These are phyloP conservation scores for Pollenia labialis DNA, from an alignment of 2,888 invertebrate species.

Conservation along the genomic window DNA sequence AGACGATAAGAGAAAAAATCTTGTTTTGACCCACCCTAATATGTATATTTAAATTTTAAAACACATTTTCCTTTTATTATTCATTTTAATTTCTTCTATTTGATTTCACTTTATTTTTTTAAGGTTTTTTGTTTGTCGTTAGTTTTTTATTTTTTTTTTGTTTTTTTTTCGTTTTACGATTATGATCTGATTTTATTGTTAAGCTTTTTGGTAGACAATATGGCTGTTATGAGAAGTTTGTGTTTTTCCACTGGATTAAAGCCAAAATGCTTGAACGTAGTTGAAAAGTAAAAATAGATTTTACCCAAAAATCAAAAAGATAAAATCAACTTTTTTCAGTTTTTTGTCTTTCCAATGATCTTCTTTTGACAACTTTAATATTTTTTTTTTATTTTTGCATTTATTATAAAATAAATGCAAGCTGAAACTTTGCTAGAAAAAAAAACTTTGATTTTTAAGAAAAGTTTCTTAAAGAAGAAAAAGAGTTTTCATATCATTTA, in stretches of 20 bases:
- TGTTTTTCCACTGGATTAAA: constrained; percentile 59
- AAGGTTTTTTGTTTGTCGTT: not conserved
- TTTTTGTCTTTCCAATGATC: constrained; percentile 33
- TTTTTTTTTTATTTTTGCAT: not conserved
- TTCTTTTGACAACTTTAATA: constrained; percentile 42
- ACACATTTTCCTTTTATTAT: not conserved
- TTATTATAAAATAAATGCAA: not conserved
- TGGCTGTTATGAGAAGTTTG: constrained; percentile 59
- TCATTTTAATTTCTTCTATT: constrained; percentile 28
- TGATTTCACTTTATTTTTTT: constrained; percentile 49
- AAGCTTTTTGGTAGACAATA: constrained; percentile 61
- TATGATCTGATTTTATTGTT: constrained; percentile 61
- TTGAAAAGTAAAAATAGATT: constrained; percentile 9
- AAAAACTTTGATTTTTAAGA: constrained; percentile 3
- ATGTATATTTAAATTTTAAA: not conserved
- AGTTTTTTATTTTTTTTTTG: not conserved
- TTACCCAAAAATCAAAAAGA: constrained; percentile 33
- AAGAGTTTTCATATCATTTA: not conserved
- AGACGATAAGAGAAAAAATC: too few species aligned
- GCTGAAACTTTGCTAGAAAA: constrained; percentile 5
- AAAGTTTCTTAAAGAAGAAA: not conserved
- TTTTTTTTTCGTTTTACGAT: constrained; percentile 50
- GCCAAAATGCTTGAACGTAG: constrained; percentile 45
- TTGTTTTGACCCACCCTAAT: too few species aligned
- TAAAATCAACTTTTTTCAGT: constrained; percentile 17